A percentile compares a stretch with the other conserved stretches of the same genome.
Evolutionary conservation across 2,113 vertebrate species (phyloP).

Genomic region (Cariama cristata): DNA sequence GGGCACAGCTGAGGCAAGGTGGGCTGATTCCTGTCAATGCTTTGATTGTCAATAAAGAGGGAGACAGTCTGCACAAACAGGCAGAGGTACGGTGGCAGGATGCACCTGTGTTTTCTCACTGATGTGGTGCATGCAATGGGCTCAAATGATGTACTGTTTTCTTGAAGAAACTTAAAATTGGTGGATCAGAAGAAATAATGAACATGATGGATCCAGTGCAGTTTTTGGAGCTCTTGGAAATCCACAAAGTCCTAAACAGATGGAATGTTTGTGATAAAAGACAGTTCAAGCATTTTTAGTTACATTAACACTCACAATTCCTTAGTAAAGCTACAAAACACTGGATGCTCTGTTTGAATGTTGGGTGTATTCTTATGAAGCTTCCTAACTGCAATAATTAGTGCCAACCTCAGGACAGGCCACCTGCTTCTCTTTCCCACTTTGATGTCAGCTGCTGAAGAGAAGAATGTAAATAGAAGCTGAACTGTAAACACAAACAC

Average conservation of each 20-base stretch:
- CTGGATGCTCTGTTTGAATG: neutral
- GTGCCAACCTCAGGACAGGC: neutral
- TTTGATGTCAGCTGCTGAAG: slow-evolving; percentile 33
- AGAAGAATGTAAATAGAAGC: neutral
- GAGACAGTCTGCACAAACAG: neutral
- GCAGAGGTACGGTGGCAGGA: neutral
- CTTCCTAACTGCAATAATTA: neutral
- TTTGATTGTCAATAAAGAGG: neutral
- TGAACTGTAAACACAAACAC: slow-evolving; percentile 1
- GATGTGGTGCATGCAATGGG: neutral
- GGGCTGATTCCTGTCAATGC: neutral
- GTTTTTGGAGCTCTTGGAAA: neutral
- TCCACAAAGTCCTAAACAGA: neutral
- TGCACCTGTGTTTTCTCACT: neutral
- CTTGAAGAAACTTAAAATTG: neutral
- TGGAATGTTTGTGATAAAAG: neutral
- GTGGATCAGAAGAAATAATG: neutral
- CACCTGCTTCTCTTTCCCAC: slow-evolving; percentile 9
- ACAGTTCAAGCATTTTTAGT: neutral
- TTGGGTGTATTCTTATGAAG: neutral
- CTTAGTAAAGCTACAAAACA: neutral
- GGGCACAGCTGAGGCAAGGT: neutral
- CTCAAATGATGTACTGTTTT: neutral
- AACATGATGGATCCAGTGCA: neutral
- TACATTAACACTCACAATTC: neutral